phyloP scores from a whole-genome alignment of 2,888 invertebrate species.

The Minunthozetes semirufus region DNA sequence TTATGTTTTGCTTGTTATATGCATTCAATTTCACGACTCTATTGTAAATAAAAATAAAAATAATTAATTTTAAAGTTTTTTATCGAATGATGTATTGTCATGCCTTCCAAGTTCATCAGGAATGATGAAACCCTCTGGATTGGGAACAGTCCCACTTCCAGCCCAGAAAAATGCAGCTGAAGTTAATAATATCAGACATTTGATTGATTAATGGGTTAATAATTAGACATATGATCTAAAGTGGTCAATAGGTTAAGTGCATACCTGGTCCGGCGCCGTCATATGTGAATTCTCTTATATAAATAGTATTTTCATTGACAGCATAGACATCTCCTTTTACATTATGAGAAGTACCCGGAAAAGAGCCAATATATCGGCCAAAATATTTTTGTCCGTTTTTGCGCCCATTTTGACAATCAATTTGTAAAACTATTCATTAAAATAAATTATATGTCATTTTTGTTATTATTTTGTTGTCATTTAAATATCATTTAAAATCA shows the following conservation, averaged over 20 bases:
- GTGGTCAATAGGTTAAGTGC: too few relatives aligned
- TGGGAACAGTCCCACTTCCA: slow-evolving; percentile 41
- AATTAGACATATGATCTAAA: too few relatives aligned
- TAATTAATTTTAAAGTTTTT: too few relatives aligned
- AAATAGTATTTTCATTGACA: slow-evolving; percentile 76
- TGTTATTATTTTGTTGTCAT: background rate
- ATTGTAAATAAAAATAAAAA: background rate
- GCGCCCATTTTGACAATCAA: background rate
- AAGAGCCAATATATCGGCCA: slow-evolving; percentile 43
- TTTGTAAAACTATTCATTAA: background rate
- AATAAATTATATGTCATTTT: background rate
- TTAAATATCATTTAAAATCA: background rate
- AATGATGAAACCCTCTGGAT: slow-evolving; percentile 42
- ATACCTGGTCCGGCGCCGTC: slow-evolving; percentile 54
- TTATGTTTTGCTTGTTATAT: slow-evolving; percentile 58
- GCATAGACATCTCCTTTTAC: slow-evolving; percentile 68
- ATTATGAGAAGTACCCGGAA: slow-evolving; percentile 42
- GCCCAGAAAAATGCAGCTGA: slow-evolving; percentile 42
- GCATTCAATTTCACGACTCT: slow-evolving; percentile 41
- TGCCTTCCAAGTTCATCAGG: slow-evolving; percentile 44
- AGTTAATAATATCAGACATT: too few relatives aligned
- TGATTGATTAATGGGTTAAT: too few relatives aligned
- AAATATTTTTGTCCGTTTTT: slow-evolving; percentile 38
- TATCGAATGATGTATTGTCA: background rate
- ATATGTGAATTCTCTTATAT: slow-evolving; percentile 78